Base-by-base conservation (phyloP, 2,797 vertebrate genomes). In the Heteromormyrus szaboi region DNA sequence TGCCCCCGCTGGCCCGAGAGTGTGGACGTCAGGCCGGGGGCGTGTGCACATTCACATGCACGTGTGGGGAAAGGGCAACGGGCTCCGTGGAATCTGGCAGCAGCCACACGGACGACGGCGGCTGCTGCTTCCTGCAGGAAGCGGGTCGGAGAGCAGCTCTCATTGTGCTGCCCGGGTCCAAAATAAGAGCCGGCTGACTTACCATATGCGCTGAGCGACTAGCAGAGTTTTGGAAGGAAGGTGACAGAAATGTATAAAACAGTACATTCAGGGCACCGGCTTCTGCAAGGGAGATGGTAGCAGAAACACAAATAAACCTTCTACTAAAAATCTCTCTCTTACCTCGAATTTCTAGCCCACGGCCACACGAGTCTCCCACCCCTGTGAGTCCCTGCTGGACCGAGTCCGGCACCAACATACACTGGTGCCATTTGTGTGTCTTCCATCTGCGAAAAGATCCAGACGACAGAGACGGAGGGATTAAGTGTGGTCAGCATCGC, bases 331-430 rank as follows among this genome's bases (percentile, higher is more conserved):
- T 25, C 33, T 84, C 29, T 72, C 59, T 87, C 90, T 88, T 94
- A 97, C 97, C 96, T 94, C 97, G 95, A 72, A 93, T 93, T 90
- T 97, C 96, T 46, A 97, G 90, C 0, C 97, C 97, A 0, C 91
- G 93, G 5, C 97, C 97, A 81, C 97, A 97, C 0, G 94, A 87
- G 88, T 97, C 97, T 0, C 19, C 91, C 0, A 92, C 93, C 72
- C 94, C 96, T 0, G 51, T 91, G 5, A 92, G 90, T 53, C 90
- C 90, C 88, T 95, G 95, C 22, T 93, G 91, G 89, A 96, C 92
- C 0, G 93, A 94, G 14, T 95, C 96, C 0, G 97, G 97, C 46
- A 96, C 96, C 51, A 97, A 90, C 84, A 96, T 90, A 19, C 97
- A 97, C 37, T 93, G 93, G 89, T 94, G 94, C 97, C 97, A 97